Evolutionary conservation across 2,888 invertebrate genomes (phyloP).

Genomic region (Drosophila anomelani): DNA sequence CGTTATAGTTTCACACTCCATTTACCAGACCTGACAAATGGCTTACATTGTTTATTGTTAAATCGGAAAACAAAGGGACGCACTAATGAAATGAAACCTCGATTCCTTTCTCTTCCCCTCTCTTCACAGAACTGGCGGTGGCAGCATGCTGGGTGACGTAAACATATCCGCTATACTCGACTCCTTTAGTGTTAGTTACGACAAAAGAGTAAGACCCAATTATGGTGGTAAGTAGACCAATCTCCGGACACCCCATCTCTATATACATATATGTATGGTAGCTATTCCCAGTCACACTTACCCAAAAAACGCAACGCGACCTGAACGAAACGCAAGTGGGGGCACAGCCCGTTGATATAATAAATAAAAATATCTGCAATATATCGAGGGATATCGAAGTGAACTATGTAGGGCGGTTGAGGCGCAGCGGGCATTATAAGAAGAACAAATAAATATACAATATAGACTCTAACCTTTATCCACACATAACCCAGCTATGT

Average conservation of each 20-base stretch:
- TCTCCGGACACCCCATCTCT: conserved; percentile 25
- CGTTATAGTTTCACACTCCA: conserved; percentile 20
- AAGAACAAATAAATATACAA: conserved; percentile 10
- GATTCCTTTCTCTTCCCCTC: background rate
- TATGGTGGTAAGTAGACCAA: conserved; percentile 93
- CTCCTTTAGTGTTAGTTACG: conserved; percentile 98
- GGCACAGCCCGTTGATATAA: conserved; percentile 31
- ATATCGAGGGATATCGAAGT: conserved; percentile 4
- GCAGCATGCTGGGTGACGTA: conserved; percentile 95
- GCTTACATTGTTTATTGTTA: conserved; percentile 22
- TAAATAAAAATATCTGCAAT: background rate
- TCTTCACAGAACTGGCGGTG: conserved; percentile 83
- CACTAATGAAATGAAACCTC: conserved; percentile 23
- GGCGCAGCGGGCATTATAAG: conserved; percentile 9
- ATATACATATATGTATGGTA: conserved; percentile 41
- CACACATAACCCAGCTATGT: conserved; percentile 34
- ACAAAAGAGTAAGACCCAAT: conserved; percentile 99
- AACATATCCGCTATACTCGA: conserved; percentile 98
- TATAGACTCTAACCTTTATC: conserved; percentile 16
- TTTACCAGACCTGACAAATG: conserved; percentile 16
- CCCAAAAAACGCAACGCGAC: conserved; percentile 54
- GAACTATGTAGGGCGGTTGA: conserved; percentile 9
- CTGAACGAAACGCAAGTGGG: conserved; percentile 51
- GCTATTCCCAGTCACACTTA: conserved; percentile 25
- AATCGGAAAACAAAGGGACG: conserved; percentile 12